Conservation (phyloP, 1,140 invertebrate genomes). For the Drosophila insularis region DNA sequence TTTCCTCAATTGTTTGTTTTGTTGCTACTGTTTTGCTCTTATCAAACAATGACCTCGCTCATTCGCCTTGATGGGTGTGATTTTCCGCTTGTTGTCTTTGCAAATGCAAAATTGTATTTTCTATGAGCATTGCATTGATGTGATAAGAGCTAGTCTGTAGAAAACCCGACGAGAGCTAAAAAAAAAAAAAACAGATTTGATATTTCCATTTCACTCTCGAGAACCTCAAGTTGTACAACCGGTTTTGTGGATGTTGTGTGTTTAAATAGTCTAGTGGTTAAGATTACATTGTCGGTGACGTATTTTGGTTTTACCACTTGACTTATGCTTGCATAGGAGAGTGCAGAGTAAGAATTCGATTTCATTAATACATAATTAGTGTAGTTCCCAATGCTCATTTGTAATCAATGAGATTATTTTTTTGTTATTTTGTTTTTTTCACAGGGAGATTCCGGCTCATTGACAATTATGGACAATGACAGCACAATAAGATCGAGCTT, state of each 20-base stretch:
- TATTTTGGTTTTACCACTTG: conserved; percentile 40
- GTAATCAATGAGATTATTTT: background rate
- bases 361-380: conserved; percentile 1
- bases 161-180: conserved; percentile 12
- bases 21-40: conserved; percentile 18
- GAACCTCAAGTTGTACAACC: conserved; percentile 33
- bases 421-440: background rate
- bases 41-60: conserved; percentile 53
- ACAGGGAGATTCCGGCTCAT: conserved; percentile 44
- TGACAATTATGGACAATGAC: conserved; percentile 51
- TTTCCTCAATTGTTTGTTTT: background rate
- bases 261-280: conserved; percentile 5
- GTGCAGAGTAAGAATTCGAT: background rate
- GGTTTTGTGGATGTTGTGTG: conserved; percentile 38
- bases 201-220: conserved; percentile 2
- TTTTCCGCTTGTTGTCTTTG: conserved; percentile 26
- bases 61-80: conserved; percentile 8
- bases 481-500: conserved; percentile 44
- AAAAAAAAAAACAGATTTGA: background rate
- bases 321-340: conserved; percentile 22
- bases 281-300: conserved; percentile 24
- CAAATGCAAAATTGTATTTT: conserved; percentile 11
- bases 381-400: background rate
- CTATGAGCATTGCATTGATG: conserved; percentile 26
- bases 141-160: conserved; percentile 34